Conservation (phyloP, 2,888 invertebrate genomes). For the Cylloceria caligata region DNA sequence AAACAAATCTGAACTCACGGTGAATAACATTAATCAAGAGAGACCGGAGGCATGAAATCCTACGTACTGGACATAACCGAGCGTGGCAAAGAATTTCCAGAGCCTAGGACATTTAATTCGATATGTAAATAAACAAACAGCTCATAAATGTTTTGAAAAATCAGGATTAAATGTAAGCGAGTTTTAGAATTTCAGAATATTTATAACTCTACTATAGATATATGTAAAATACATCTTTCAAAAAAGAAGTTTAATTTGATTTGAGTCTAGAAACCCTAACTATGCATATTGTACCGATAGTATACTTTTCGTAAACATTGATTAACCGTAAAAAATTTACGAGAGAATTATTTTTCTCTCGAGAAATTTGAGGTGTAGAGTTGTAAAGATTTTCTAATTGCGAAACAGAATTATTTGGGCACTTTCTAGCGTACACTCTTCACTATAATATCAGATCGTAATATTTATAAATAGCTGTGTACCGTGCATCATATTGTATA, state of each 20-base stretch:
- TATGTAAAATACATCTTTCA: no score
- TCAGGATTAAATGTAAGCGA: no score
- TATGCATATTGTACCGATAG: no score
- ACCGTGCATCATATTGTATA: constrained; percentile 11
- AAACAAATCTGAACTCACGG: not conserved
- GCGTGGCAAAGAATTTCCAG: not conserved
- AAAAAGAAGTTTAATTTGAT: no score
- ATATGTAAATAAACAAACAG: not conserved
- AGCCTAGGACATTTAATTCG: not conserved
- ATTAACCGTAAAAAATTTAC: not conserved
- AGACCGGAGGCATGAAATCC: not conserved
- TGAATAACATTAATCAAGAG: constrained; percentile 24
- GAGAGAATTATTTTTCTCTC: no score
- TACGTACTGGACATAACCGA: not conserved
- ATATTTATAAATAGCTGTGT: constrained; percentile 28
- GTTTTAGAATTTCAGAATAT: no score
- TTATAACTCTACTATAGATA: no score
- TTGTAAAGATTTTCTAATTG: not conserved
- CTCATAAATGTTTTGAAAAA: not conserved
- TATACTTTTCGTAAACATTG: no score
- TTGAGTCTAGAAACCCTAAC: no score
- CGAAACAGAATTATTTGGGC: not conserved
- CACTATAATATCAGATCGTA: constrained; percentile 1
- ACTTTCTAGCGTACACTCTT: constrained; percentile 2
- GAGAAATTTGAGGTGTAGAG: not conserved